Base-by-base conservation (phyloP, 2,888 invertebrate genomes). In the Tineola bisselliella region DNA sequence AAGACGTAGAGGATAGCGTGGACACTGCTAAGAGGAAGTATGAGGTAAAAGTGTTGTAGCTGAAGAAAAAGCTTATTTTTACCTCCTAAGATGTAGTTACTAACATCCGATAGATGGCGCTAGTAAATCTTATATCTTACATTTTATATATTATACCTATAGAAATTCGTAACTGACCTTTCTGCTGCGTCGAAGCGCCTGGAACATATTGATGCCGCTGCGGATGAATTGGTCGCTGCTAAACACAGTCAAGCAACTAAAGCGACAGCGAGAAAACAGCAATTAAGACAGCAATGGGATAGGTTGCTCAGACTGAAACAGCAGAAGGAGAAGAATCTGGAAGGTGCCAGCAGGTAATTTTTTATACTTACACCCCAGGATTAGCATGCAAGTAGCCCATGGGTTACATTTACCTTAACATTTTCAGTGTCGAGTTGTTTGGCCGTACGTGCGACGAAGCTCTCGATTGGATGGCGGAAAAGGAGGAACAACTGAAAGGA, bases 391-490 rank as follows among this genome's bases (percentile, higher is more conserved):
- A n/a, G n/a, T n/a, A n/a, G n/a, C n/a, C n/a, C n/a, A n/a, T n/a
- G n/a, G n/a, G n/a, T n/a, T n/a, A n/a, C n/a, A n/a, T n/a, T n/a
- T n/a, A n/a, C n/a, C n/a, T n/a, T n/a, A 25, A 25, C 25, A 25
- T 25, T 25, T n/a, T 25, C 25, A 95, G 95, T 72, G 97, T 99
- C 68, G 98, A 98, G 75, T 87, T 98, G 8, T 99, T 98, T 88
- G 93, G 96, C 72, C 93, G 97, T 61, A 96, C 96, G 0, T 99
- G 98, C 78, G 97, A 97, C 73, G 99, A 99, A 76, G 96, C 98
- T 0, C 91, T 94, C 66, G 97, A 97, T 73, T 99, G 99, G 98
- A 98, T 99, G 94, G 88, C 92, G 61, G 98, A 98, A 82, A 99
- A 99, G 81, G 95, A 96, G 88, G 92, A 93, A 63, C 96, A 97